Evolutionary conservation across 2,888 invertebrate species (phyloP), one percentile per base, ranked within the genome.

Genomic region (Clostera curtula): DNA sequence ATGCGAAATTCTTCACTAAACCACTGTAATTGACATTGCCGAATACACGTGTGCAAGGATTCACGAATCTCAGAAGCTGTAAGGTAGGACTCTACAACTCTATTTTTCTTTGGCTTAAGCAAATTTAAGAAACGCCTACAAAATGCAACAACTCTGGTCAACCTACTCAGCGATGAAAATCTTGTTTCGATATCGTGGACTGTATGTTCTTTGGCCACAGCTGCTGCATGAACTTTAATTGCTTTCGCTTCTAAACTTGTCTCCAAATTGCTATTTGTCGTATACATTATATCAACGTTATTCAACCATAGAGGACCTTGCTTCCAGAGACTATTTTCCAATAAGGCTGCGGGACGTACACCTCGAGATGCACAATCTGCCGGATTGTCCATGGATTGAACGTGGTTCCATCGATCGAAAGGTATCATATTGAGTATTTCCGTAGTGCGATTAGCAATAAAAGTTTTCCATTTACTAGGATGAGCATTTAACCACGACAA

Each of bases 361-460:
- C 27, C 27, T 11, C 32, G 19, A 2, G 32, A 27, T 2, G 27
- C 32, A 12, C 15, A 24, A 11, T 32, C 25, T 3, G 20, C 20
- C 2, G 20, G 20, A 20, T 20, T 20, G 5, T 20, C 20, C n/a
- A 11, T 24, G 1, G 33, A 22, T 6, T 22, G 9, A 2, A 29
- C 28, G 10, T 31, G 16, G 9, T 16, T 12, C 31, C 31, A 35
- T 9, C 25, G 25, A 9, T 5, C 6, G 3, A 19, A 5, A 9
- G 31, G 24, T 5, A 29, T 5, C 3, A 21, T 12, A 5, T 10
- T 31, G 4, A 27, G 12, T 8, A 35, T 35, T 21, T 31, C 21
- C 5, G 27, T 14, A 5, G 30, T 29, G 9, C 34, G 27, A n/a
- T 31, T 35, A 3, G 27, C 27, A 6, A 20, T 12, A 12, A 20